These are phyloP conservation scores for Moxostoma hubbsi DNA, from an alignment of 2,797 vertebrate species.

Conservation along the genomic window DNA sequence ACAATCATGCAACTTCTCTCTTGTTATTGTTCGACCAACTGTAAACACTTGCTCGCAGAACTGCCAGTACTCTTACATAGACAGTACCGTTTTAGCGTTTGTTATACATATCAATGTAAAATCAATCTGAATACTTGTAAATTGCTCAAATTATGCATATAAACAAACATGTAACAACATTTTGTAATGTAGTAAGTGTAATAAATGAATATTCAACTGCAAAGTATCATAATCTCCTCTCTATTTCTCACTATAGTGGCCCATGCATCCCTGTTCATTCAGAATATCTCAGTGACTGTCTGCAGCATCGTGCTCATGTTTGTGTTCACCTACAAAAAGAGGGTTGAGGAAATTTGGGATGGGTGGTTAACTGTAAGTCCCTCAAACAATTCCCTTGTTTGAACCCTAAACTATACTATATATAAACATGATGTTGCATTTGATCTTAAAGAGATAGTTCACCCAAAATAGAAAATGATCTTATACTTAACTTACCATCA, in stretches of 20 bases:
- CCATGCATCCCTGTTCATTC: slow-evolving; percentile 79
- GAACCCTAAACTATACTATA: not conserved
- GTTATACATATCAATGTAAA: too few relatives aligned
- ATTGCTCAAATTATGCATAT: too few relatives aligned
- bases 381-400: not conserved
- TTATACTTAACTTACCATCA: too few relatives aligned
- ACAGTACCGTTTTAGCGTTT: too few relatives aligned
- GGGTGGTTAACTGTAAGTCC: slow-evolving; percentile 81
- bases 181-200: too few relatives aligned
- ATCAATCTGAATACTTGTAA: too few relatives aligned
- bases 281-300: slow-evolving; percentile 80
- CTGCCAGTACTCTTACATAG: too few relatives aligned
- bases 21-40: too few relatives aligned
- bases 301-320: slow-evolving; percentile 80
- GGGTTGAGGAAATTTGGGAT: slow-evolving; percentile 75
- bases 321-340: slow-evolving; percentile 79
- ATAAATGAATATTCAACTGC: not conserved
- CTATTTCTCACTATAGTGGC: slow-evolving; percentile 71
- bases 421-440: not conserved
- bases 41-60: too few relatives aligned
- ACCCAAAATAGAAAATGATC: too few relatives aligned
- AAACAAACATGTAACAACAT: too few relatives aligned
- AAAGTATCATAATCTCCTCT: slow-evolving; percentile 7
- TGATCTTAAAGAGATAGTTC: not conserved
- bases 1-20: too few relatives aligned